Evolutionary conservation across 2,797 vertebrate genomes (phyloP).

Genomic region (Selene dorsalis): DNA sequence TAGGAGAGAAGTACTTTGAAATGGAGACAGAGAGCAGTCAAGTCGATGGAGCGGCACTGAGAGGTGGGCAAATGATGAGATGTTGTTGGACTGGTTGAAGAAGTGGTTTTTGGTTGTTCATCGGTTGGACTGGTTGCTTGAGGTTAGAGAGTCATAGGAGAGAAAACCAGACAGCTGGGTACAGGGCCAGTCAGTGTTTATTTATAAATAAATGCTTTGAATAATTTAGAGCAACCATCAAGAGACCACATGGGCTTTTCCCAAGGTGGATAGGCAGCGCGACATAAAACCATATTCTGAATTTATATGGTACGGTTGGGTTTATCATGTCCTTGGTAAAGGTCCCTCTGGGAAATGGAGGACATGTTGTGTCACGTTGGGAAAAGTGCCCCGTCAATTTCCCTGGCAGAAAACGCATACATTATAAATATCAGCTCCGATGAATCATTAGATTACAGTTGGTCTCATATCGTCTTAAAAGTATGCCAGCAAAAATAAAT

Average conservation of each 20-base stretch:
- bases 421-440: conserved; percentile 30
- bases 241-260: conserved; percentile 58
- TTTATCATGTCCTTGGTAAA: conserved; percentile 29
- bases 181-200: conserved; percentile 65
- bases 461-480: conserved; percentile 15
- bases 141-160: conserved; percentile 48
- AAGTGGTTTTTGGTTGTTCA: conserved; percentile 30
- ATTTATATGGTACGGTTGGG: conserved; percentile 22
- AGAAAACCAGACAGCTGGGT: conserved; percentile 55
- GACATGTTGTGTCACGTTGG: conserved; percentile 3
- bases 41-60: conserved; percentile 15
- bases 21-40: neutral
- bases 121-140: conserved; percentile 39
- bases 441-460: conserved; percentile 8
- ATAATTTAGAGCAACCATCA: conserved; percentile 76
- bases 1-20: conserved; percentile 6
- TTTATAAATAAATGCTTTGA: conserved; percentile 78
- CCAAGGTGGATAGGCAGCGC: conserved; percentile 41
- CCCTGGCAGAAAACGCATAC: conserved; percentile 21
- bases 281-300: conserved; percentile 40
- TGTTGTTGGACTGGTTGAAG: conserved; percentile 11
- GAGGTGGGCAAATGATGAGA: conserved; percentile 1
- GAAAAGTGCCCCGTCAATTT: conserved; percentile 40
- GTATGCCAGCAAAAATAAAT: conserved; percentile 7
- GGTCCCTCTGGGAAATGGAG: conserved; percentile 5